Percentiles rank a stretch among this genome's conserved stretches.
Evolutionary conservation across 1,140 invertebrate genomes (phyloP).

Genomic region (Oncopeltus fasciatus): DNA sequence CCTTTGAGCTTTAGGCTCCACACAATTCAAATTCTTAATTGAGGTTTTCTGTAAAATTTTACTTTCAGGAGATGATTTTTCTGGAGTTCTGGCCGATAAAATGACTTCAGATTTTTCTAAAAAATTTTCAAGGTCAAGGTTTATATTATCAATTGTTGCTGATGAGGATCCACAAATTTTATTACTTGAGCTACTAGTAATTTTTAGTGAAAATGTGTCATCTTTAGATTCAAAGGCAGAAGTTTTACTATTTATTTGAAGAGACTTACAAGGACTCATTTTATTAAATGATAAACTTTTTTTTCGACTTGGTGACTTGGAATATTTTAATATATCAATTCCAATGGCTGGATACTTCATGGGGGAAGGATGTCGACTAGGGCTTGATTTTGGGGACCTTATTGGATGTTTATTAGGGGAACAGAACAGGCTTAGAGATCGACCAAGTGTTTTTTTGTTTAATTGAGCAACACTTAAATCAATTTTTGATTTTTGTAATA

Average conservation of each 20-base stretch:
- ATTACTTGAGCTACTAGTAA: too few relatives aligned
- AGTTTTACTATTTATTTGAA: background rate
- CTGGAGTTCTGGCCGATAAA: too few relatives aligned
- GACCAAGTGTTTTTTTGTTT: background rate
- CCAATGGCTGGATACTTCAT: conserved; percentile 7
- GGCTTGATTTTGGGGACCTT: background rate
- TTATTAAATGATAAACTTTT: background rate
- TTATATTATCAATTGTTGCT: too few relatives aligned
- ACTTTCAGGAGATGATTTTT: too few relatives aligned
- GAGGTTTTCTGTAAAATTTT: too few relatives aligned
- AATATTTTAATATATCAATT: background rate
- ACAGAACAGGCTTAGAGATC: too few relatives aligned
- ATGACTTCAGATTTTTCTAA: too few relatives aligned
- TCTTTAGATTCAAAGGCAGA: background rate
- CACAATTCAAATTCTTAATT: too few relatives aligned
- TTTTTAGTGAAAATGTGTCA: background rate
- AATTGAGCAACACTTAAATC: background rate
- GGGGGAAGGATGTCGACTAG: background rate
- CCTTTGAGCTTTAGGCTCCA: too few relatives aligned
- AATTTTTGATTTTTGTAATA: background rate
- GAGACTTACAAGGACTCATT: background rate
- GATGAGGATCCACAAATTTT: too few relatives aligned
- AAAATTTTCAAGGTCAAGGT: too few relatives aligned
- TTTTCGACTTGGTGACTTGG: conserved; percentile 3
- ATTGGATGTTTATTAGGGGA: background rate